Base-by-base conservation (phyloP, 2,888 invertebrate species). In the Apocheima hispidaria region DNA sequence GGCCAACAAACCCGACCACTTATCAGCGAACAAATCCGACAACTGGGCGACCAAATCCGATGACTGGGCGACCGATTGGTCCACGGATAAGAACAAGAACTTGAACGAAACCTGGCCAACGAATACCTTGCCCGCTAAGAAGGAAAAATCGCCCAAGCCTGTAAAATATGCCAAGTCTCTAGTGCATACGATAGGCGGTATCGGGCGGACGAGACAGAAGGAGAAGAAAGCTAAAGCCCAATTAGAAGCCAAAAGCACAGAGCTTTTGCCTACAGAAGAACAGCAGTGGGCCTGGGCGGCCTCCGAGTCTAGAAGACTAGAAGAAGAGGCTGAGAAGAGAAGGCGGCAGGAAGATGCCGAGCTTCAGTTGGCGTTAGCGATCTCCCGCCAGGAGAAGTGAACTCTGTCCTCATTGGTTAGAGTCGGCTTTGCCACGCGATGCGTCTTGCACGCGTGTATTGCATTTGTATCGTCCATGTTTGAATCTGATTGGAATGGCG, bases 251-350 rank as follows among this genome's bases (percentile, higher is more conserved):
- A 74, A 81, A 18, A 79, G 82, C n/a, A 59, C 74, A 2, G 86
- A 82, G 66, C 56, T 72, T 10, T 54, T 90, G 71, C 87, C 94
- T 0, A 90, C 92, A 0, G 96, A 96, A 80, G 95, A 95, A 74
- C 94, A 95, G 80, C 96, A 96, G 84, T 84, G 96, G 80, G 95
- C 94, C 16, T 96, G 96, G 96, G 96, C 96, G 3, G 95, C 95
- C 12, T 92, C 94, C 26, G 96, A 96, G 80, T 96, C 96, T 70
- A 83, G 94, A 59, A 88, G 93, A 28, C 84, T 94, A 36, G 95
- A 96, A 79, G 94, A 94, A 63, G 94, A 95, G 70, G 91, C 94
- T 14, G 94, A 93, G 63, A 93, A 88, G 52, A 87, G 94, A 66
- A 87, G 94, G 48, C 87, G 94, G 54, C 94, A 92, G 65, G 96